Conservation (phyloP, 2,888 invertebrate genomes). For the Dryomyza anilis region DNA sequence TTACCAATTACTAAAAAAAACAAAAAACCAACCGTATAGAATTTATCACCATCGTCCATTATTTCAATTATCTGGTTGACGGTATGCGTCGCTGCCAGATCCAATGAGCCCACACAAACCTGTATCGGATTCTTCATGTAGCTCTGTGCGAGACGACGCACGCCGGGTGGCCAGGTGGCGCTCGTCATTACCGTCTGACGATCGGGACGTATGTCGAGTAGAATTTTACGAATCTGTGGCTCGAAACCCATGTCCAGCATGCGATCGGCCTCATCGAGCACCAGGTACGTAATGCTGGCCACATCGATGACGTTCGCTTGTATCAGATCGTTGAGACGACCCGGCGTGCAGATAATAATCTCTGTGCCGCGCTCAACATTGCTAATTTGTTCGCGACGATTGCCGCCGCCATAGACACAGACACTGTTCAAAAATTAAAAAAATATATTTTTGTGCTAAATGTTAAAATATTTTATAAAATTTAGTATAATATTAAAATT, state of each 20-base stretch:
- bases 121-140: conserved; percentile 91
- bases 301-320: conserved; percentile 74
- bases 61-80: conserved; percentile 82
- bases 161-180: conserved; percentile 93
- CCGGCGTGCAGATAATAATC: conserved; percentile 94
- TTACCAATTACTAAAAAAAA: background rate
- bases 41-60: conserved; percentile 73
- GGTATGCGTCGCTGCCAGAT: conserved; percentile 87
- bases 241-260: conserved; percentile 90
- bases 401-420: conserved; percentile 92
- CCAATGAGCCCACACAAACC: conserved; percentile 85
- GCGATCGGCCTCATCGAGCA: conserved; percentile 90
- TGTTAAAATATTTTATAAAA: no score
- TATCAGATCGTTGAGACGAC: conserved; percentile 89
- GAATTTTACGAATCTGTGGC: conserved; percentile 82
- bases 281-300: conserved; percentile 81
- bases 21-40: conserved; percentile 50
- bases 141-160: conserved; percentile 80
- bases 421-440: conserved; percentile 65
- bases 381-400: conserved; percentile 78
- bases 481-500: no score
- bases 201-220: conserved; percentile 82
- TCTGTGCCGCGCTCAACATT: conserved; percentile 81
- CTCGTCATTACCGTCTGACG: conserved; percentile 96
- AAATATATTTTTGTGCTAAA: no score